Conservation (phyloP, 2,888 invertebrate genomes). For the Empis stercorea region DNA sequence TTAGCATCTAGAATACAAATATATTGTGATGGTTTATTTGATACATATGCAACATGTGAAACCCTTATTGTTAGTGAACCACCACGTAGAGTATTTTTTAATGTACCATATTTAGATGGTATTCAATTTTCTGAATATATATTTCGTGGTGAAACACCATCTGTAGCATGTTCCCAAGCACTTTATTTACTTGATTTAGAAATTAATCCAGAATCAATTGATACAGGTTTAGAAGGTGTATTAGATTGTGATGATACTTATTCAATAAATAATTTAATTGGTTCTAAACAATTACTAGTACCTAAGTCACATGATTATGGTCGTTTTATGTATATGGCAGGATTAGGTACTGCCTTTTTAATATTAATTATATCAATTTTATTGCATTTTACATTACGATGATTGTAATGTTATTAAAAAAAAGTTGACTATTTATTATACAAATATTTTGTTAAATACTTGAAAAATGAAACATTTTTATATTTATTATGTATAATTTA, state of each 20-base stretch:
- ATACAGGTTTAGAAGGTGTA: slow-evolving; percentile 62
- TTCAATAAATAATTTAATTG: too few species aligned
- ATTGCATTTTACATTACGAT: slow-evolving; percentile 38
- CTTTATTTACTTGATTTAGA: slow-evolving; percentile 69
- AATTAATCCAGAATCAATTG: slow-evolving; percentile 53
- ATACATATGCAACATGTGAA: slow-evolving; percentile 24
- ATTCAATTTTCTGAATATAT: slow-evolving; percentile 78
- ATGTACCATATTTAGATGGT: slow-evolving; percentile 43
- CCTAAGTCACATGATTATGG: slow-evolving; percentile 42
- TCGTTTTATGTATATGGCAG: slow-evolving; percentile 39
- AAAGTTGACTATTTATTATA: too few species aligned
- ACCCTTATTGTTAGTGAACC: slow-evolving; percentile 67
- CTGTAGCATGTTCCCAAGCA: slow-evolving; percentile 67
- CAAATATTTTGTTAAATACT: too few species aligned
- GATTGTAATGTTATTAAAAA: neutral
- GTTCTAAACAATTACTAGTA: neutral
- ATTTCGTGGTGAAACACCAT: slow-evolving; percentile 78
- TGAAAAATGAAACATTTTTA: too few species aligned
- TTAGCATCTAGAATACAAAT: slow-evolving; percentile 75
- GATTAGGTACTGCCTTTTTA: slow-evolving; percentile 48
- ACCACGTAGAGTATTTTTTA: slow-evolving; percentile 70
- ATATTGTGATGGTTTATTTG: slow-evolving; percentile 81
- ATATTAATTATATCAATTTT: slow-evolving; percentile 49
- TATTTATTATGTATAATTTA: too few species aligned
- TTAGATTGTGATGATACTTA: slow-evolving; percentile 44